Evolutionary conservation across 2,888 invertebrate species (phyloP).

Genomic region (Campoplex capitator): DNA sequence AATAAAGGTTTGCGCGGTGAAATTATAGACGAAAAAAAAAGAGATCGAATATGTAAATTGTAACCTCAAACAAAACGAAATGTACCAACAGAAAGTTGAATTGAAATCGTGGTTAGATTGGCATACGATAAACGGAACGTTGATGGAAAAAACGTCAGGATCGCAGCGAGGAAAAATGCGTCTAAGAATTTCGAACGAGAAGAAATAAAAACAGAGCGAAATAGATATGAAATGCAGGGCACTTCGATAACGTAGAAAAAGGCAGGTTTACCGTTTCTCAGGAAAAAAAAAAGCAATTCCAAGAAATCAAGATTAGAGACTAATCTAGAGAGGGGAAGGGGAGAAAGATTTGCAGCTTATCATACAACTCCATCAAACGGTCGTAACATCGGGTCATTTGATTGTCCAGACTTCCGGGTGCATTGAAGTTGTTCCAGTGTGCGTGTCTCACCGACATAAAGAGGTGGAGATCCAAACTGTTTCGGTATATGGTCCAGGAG

Average conservation of each 20-base stretch:
- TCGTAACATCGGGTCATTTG: not conserved
- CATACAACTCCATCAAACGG: not conserved
- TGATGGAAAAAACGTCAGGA: no score
- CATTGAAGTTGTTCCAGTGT: not conserved
- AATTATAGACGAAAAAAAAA: no score
- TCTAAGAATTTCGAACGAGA: no score
- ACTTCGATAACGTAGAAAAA: not conserved
- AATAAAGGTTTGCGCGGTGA: no score
- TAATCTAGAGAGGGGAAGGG: not conserved
- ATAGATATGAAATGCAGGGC: not conserved
- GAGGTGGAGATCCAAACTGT: not conserved
- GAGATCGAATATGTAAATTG: no score
- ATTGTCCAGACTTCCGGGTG: not conserved
- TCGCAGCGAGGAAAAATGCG: no score
- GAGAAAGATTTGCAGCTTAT: not conserved
- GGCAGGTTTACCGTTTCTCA: not conserved
- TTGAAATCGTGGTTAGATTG: no score
- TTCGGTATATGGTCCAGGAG: not conserved
- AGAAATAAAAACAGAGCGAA: no score
- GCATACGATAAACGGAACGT: no score
- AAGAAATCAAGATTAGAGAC: not conserved
- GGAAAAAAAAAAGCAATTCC: not conserved
- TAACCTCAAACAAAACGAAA: no score
- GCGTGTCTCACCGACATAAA: not conserved
- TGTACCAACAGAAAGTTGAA: no score